Percentiles rank a stretch among this genome's conserved stretches.
phyloP scores from a whole-genome alignment of 1,140 invertebrate species.

The Drosophila mayri region DNA sequence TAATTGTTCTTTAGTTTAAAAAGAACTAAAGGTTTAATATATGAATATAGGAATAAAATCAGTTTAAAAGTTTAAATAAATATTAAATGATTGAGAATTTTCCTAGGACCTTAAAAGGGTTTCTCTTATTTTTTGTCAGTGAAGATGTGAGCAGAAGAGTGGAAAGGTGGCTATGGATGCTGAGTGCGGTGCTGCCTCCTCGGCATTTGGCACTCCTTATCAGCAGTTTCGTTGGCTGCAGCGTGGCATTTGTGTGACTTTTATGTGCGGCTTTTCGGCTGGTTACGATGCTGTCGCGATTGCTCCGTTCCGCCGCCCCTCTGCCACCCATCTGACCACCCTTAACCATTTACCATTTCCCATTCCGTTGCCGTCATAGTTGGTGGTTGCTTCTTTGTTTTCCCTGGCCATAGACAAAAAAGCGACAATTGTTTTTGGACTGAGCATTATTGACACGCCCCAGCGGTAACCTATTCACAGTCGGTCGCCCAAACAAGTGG shows the following conservation, averaged over 20 bases:
- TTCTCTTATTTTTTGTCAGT: constrained; percentile 8
- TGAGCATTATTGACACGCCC: constrained; percentile 61
- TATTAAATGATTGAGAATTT: not conserved
- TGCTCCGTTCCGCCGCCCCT: constrained; percentile 18
- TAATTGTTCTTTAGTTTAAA: no score
- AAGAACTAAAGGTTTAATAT: no score
- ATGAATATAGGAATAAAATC: no score
- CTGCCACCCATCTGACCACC: not conserved
- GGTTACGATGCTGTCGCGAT: constrained; percentile 75
- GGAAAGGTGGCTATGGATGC: constrained; percentile 6
- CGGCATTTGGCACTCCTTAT: constrained; percentile 67
- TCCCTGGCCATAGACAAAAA: constrained; percentile 38
- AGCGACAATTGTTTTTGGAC: constrained; percentile 70
- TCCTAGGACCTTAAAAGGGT: not conserved
- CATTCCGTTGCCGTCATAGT: constrained; percentile 2
- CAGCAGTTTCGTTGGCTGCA: constrained; percentile 76
- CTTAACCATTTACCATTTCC: not conserved
- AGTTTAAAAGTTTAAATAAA: not conserved
- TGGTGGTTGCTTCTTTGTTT: constrained; percentile 64
- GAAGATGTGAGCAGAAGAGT: constrained; percentile 13
- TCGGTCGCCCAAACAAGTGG: constrained; percentile 81
- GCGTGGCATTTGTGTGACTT: constrained; percentile 79
- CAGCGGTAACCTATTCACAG: constrained; percentile 70
- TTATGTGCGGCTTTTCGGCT: constrained; percentile 80
- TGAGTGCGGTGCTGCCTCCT: constrained; percentile 14